Percentiles rank a stretch among this genome's conserved stretches.
These are phyloP conservation scores for Lepus timidus DNA, from an alignment of 2,113 vertebrate genomes.

Conservation along the genomic window DNA sequence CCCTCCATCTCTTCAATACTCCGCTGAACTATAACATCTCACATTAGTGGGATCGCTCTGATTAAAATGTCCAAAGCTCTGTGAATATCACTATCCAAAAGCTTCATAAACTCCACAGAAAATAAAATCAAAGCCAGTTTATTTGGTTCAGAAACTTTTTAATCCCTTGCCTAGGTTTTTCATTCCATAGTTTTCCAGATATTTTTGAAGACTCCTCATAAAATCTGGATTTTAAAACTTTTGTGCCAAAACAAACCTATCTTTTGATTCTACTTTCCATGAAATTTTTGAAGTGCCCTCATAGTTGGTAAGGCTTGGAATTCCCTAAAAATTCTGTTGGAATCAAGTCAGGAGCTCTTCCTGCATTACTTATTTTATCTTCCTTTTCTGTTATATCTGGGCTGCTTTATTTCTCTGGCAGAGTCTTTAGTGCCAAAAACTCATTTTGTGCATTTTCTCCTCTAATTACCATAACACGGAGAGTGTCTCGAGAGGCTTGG, in stretches of 20 bases:
- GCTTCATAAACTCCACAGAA: too few species aligned
- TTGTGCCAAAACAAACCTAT: too few species aligned
- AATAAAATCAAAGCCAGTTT: too few species aligned
- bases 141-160: too few species aligned
- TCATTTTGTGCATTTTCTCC: neutral
- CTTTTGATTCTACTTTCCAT: too few species aligned
- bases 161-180: too few species aligned
- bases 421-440: constrained; percentile 20
- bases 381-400: constrained; percentile 49
- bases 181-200: too few species aligned
- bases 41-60: neutral
- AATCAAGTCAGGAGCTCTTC: neutral
- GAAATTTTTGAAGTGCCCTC: too few species aligned
- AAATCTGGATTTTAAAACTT: too few species aligned
- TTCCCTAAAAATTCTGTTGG: neutral
- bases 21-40: neutral
- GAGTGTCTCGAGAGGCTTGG: neutral
- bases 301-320: constrained; percentile 18
- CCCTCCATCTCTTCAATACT: neutral
- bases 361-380: neutral
- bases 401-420: constrained; percentile 41
- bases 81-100: neutral
- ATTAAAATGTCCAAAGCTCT: constrained; percentile 41
- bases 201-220: too few species aligned
- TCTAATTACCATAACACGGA: constrained; percentile 47